These are phyloP conservation scores for Palythoa heliodiscus DNA, from an alignment of 92 coral and sea anemone species.

Conservation along the genomic window DNA sequence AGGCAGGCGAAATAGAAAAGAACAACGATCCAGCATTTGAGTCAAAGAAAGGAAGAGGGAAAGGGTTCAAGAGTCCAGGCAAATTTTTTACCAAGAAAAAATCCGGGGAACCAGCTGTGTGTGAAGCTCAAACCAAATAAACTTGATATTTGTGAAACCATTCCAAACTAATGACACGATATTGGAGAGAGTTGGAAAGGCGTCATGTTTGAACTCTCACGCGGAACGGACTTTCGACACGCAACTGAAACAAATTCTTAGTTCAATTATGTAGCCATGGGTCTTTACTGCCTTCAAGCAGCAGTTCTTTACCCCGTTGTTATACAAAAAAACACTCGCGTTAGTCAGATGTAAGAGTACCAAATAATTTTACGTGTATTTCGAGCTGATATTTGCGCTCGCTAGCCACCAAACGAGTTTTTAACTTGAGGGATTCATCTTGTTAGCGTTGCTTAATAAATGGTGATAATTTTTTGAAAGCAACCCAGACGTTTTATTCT, in stretches of 20 bases:
- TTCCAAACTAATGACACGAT: neutral
- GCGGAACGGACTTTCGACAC: neutral
- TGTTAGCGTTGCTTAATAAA: conserved; percentile 23
- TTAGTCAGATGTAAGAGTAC: neutral
- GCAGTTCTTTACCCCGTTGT: neutral
- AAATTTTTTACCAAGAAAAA: conserved; percentile 72
- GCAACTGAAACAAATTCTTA: neutral
- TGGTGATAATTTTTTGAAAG: neutral
- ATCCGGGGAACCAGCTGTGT: conserved; percentile 52
- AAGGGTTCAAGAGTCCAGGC: conserved; percentile 88
- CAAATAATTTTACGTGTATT: conserved; percentile 14
- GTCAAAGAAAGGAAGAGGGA: conserved; percentile 58
- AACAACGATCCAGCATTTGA: conserved; percentile 52
- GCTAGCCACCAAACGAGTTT: conserved; percentile 18
- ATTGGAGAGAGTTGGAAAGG: neutral
- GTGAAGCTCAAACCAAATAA: conserved; percentile 34
- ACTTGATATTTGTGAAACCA: neutral
- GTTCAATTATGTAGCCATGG: neutral
- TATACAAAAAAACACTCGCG: neutral
- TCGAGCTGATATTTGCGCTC: neutral
- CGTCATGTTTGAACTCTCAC: conserved; percentile 2
- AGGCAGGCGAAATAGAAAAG: conserved; percentile 25
- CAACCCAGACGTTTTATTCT: conserved; percentile 36
- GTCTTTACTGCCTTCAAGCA: neutral
- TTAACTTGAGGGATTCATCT: conserved; percentile 9